Percentiles rank a stretch among this genome's conserved stretches.
phyloP scores from a whole-genome alignment of 2,888 invertebrate species.

The Machimus atricapillus region DNA sequence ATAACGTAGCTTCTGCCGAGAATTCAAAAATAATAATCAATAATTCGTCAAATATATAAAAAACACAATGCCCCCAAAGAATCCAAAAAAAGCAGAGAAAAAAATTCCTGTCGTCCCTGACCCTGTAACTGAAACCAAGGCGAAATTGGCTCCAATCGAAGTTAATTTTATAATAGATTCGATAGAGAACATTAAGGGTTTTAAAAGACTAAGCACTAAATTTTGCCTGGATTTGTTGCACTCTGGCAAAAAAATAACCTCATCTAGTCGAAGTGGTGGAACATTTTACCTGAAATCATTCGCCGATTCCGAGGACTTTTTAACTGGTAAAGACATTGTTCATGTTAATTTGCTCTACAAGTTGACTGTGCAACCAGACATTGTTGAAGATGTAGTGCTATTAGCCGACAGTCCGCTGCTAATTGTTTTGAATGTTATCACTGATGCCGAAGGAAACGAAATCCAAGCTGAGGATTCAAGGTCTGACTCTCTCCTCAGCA shows the following conservation, averaged over 20 bases:
- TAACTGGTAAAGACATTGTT: not conserved
- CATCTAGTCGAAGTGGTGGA: not conserved
- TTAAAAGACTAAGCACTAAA: not conserved
- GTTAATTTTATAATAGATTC: not conserved
- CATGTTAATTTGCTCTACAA: not conserved
- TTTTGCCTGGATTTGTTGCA: not conserved
- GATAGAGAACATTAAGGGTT: not conserved
- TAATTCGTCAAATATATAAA: not conserved
- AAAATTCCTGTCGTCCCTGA: not conserved
- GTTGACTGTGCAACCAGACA: not conserved
- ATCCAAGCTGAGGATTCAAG: not conserved
- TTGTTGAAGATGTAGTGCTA: not conserved
- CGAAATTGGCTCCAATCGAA: not conserved
- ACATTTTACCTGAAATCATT: not conserved
- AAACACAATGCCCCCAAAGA: not conserved
- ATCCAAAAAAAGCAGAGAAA: not conserved
- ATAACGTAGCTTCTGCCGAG: not conserved
- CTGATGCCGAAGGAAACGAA: not conserved
- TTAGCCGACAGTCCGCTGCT: not conserved
- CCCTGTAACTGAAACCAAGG: not conserved
- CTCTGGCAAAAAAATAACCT: not conserved
- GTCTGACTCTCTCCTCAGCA: not conserved
- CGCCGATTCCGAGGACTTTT: not conserved
- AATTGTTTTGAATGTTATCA: not conserved
- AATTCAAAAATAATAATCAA: not conserved